phyloP scores from a whole-genome alignment of 2,113 vertebrate genomes.

The Gyps fulvus region DNA sequence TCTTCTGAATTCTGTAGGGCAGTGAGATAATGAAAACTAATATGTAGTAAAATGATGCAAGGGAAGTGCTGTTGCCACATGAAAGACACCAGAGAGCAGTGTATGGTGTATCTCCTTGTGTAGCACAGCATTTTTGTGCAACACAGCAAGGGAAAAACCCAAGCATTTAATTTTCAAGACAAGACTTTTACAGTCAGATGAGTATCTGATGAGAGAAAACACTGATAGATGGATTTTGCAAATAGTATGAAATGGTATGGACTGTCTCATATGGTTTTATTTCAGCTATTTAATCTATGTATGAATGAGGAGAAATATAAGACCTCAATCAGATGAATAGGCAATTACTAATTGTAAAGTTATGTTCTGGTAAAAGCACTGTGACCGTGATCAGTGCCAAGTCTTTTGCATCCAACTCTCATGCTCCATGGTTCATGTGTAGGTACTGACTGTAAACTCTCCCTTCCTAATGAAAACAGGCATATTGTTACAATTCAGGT shows the following conservation, averaged over 20 bases:
- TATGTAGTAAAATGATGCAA: not conserved
- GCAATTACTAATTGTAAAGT: not conserved
- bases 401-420: not conserved
- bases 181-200: not conserved
- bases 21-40: not conserved
- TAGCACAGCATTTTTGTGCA: not conserved
- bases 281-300: not conserved
- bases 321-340: not conserved
- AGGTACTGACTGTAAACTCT: not conserved
- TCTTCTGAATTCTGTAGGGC: not conserved
- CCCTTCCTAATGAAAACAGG: not conserved
- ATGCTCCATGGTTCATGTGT: accelerated
- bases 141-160: not conserved
- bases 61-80: not conserved
- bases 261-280: not conserved
- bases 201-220: not conserved
- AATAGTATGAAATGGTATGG: not conserved
- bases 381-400: not conserved
- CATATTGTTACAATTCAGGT: not conserved
- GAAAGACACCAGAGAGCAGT: not conserved
- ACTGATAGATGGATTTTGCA: not conserved
- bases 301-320: not conserved
- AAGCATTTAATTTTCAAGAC: not conserved
- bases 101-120: not conserved
- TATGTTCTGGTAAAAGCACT: not conserved